Conservation (phyloP, 2,113 vertebrate species). For the Anguilla japonica region DNA sequence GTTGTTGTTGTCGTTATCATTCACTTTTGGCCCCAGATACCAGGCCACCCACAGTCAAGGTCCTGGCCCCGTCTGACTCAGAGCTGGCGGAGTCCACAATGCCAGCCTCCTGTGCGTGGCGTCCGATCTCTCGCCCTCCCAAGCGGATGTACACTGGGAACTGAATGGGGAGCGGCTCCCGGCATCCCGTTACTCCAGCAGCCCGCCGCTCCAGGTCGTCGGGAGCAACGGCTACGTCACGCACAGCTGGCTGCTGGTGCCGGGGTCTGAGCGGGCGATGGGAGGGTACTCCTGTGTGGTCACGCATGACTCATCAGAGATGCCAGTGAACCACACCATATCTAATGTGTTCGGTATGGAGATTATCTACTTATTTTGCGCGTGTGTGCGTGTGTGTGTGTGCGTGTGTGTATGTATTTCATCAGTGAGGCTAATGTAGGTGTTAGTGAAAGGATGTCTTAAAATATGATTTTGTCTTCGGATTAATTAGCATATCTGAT, state of each 20-base stretch:
- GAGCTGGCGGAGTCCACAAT: conserved; percentile 34
- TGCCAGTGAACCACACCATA: conserved; percentile 26
- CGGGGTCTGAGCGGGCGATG: conserved; percentile 20
- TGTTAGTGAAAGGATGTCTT: background rate
- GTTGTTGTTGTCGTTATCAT: background rate
- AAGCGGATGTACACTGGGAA: conserved; percentile 57
- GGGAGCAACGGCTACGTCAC: conserved; percentile 48
- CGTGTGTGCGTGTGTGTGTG: too few species aligned
- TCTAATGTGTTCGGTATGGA: conserved; percentile 59
- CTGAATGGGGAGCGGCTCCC: conserved; percentile 41
- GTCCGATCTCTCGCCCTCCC: conserved; percentile 56
- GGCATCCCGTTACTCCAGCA: conserved; percentile 44
- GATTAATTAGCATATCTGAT: too few species aligned
- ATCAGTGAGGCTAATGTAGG: too few species aligned
- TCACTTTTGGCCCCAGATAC: conserved; percentile 34
- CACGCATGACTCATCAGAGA: conserved; percentile 57
- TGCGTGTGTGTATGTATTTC: too few species aligned
- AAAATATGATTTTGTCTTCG: too few species aligned
- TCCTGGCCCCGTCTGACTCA: conserved; percentile 43
- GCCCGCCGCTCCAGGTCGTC: conserved; percentile 37
- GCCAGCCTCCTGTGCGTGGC: conserved; percentile 53
- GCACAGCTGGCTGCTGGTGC: conserved; percentile 54
- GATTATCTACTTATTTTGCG: background rate
- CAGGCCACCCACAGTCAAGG: conserved; percentile 44
- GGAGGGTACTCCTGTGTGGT: conserved; percentile 59